These are phyloP conservation scores for Garrulus glandarius DNA, from an alignment of 2,797 vertebrate species.

Conservation along the genomic window DNA sequence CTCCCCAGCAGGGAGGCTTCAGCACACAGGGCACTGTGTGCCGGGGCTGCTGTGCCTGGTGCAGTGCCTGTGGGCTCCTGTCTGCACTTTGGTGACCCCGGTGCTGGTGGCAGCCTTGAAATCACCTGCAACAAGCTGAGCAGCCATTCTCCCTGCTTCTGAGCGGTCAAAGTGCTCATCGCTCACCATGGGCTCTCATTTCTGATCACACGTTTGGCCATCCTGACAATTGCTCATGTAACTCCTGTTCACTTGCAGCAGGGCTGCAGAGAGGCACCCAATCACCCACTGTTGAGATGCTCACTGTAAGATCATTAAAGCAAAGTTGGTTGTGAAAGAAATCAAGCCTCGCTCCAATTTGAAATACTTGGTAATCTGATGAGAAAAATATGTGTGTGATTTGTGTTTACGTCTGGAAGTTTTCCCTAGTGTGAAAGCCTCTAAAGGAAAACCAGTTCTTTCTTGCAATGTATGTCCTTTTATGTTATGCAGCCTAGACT, in stretches of 20 bases:
- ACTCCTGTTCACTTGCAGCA: neutral
- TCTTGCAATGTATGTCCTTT: constrained; percentile 51
- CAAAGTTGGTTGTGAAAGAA: neutral
- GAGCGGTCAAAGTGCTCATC: accelerated
- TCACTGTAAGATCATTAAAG: neutral
- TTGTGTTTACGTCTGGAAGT: constrained; percentile 53
- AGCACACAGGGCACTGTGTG: neutral
- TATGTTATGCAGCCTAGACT: constrained; percentile 52
- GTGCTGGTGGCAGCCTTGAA: neutral
- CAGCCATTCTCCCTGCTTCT: neutral
- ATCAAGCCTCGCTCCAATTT: neutral
- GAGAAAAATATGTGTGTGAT: neutral
- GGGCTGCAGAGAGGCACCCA: neutral
- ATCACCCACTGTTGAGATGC: neutral
- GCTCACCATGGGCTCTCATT: accelerated
- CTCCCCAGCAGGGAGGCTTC: neutral
- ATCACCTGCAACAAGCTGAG: neutral
- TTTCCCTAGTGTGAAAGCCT: constrained; percentile 19
- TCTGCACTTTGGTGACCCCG: accelerated
- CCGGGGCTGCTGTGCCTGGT: neutral
- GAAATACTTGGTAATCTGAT: neutral
- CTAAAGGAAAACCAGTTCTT: constrained; percentile 49
- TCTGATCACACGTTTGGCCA: neutral
- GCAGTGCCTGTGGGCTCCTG: neutral
- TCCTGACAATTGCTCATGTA: neutral